phyloP scores from a whole-genome alignment of 2,113 vertebrate genomes.

The Cyanistes caeruleus region DNA sequence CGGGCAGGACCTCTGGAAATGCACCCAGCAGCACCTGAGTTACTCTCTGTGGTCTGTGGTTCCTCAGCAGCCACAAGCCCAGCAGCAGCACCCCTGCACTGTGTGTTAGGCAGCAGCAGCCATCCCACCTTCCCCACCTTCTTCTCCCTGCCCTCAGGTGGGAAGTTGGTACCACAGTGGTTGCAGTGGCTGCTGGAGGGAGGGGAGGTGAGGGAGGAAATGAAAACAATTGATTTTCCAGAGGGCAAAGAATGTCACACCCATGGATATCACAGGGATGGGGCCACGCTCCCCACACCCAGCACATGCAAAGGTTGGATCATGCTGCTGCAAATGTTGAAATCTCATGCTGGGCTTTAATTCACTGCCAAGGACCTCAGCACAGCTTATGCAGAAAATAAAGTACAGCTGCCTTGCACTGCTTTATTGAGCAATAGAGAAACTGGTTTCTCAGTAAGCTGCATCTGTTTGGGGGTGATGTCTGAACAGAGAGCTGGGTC shows the following conservation, averaged over 20 bases:
- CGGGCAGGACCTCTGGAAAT: not conserved
- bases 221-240: not conserved
- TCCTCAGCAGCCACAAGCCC: not conserved
- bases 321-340: not conserved
- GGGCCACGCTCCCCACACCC: not conserved
- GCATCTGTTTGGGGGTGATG: not conserved
- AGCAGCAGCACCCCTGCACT: not conserved
- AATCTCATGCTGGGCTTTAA: not conserved
- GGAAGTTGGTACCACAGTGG: not conserved
- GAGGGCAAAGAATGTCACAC: not conserved
- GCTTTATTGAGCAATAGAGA: not conserved
- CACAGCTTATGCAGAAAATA: not conserved
- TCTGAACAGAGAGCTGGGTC: not conserved
- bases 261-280: not conserved
- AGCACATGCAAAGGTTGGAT: not conserved
- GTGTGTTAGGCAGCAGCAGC: not conserved
- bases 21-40: not conserved
- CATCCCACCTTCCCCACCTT: not conserved
- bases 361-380: not conserved
- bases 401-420: not conserved
- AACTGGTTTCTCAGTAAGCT: not conserved
- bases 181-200: not conserved
- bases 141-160: not conserved
- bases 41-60: not conserved
- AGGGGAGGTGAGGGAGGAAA: not conserved